A percentile compares a stretch with the other conserved stretches of the same genome.
Conservation (phyloP, 2,888 invertebrate species). For the Euproctis similis region DNA sequence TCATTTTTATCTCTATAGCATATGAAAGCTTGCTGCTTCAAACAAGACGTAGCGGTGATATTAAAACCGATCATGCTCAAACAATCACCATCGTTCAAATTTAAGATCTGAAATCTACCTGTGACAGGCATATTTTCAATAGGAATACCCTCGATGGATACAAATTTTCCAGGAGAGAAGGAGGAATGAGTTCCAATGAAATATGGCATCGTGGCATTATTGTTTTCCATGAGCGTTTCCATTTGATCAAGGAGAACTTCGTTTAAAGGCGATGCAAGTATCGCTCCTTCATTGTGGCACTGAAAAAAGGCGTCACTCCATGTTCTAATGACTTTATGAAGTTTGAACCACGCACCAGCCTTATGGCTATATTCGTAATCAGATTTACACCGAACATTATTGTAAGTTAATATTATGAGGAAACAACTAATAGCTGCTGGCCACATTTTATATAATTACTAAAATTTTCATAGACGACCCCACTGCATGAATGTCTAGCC, state of each 20-base stretch:
- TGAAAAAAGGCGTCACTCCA: conserved; percentile 2
- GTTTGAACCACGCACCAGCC: conserved; percentile 1
- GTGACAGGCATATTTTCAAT: conserved; percentile 3
- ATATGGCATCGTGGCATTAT: neutral
- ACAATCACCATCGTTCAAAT: conserved; percentile 2
- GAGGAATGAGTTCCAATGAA: conserved; percentile 2
- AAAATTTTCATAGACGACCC: too few relatives aligned
- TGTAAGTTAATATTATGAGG: too few relatives aligned
- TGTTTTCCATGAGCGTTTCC: neutral
- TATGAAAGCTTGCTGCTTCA: conserved; percentile 1
- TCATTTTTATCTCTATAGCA: conserved; percentile 1
- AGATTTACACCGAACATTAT: neutral
- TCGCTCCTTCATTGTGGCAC: conserved; percentile 3
- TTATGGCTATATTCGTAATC: conserved; percentile 1
- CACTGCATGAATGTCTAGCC: too few relatives aligned
- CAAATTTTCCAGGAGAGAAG: conserved; percentile 3
- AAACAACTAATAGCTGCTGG: too few relatives aligned
- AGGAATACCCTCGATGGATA: conserved; percentile 4
- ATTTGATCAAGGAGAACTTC: neutral
- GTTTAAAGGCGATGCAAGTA: conserved; percentile 2
- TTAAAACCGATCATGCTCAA: neutral
- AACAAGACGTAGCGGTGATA: conserved; percentile 1
- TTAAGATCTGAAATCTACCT: neutral
- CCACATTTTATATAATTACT: too few relatives aligned
- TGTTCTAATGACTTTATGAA: conserved; percentile 1